Conservation (phyloP, 1,140 invertebrate genomes). For the Drepana arcuata region DNA sequence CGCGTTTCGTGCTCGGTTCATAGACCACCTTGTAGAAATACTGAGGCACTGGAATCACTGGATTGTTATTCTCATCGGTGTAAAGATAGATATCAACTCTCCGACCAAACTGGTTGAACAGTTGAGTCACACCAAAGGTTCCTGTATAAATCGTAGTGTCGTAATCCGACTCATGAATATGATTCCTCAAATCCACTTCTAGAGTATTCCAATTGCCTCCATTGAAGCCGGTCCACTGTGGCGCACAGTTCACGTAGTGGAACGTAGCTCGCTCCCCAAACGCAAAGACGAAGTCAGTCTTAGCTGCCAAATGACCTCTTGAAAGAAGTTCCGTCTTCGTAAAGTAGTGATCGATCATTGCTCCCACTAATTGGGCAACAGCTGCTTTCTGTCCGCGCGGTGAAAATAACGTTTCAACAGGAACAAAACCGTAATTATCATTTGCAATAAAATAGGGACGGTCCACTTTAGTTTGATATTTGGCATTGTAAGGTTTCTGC, state of each 20-base stretch:
- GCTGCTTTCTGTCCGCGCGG: slow-evolving; percentile 34
- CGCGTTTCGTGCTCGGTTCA: slow-evolving; percentile 43
- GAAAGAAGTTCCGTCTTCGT: slow-evolving; percentile 59
- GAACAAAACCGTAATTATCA: slow-evolving; percentile 25
- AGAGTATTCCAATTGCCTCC: slow-evolving; percentile 76
- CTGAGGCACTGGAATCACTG: slow-evolving; percentile 59
- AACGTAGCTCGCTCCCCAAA: slow-evolving; percentile 77
- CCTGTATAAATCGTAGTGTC: slow-evolving; percentile 72
- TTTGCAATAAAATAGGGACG: slow-evolving; percentile 47
- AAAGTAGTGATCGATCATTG: slow-evolving; percentile 28
- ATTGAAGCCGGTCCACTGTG: slow-evolving; percentile 78
- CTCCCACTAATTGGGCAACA: slow-evolving; percentile 36
- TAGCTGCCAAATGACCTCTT: slow-evolving; percentile 78
- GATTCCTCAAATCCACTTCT: slow-evolving; percentile 58
- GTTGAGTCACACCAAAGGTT: slow-evolving; percentile 54
- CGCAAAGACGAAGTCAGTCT: slow-evolving; percentile 77
- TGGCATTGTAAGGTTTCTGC: slow-evolving; percentile 51
- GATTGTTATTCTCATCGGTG: slow-evolving; percentile 46
- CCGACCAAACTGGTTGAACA: slow-evolving; percentile 49
- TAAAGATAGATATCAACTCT: slow-evolving; percentile 60
- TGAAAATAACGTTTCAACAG: slow-evolving; percentile 39
- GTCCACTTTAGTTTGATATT: slow-evolving; percentile 42
- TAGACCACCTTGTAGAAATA: slow-evolving; percentile 72
- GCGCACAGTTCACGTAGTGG: slow-evolving; percentile 77
- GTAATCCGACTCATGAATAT: slow-evolving; percentile 34